Percentiles rank a stretch among this genome's conserved stretches.
phyloP scores from a whole-genome alignment of 1,140 invertebrate species.

The Diplogasteroides magnus region DNA sequence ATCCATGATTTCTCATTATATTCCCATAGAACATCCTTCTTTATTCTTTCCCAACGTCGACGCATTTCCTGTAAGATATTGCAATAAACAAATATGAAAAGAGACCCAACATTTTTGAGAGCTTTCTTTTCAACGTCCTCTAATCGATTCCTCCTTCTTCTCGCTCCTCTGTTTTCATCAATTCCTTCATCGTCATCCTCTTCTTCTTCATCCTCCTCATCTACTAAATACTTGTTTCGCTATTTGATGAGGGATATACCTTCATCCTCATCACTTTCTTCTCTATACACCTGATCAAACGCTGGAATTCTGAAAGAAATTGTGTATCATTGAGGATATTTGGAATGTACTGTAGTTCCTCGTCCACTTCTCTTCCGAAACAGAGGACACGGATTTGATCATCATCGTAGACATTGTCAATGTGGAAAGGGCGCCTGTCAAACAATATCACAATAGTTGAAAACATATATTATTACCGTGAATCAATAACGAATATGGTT shows the following conservation, averaged over 20 bases:
- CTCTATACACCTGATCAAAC: background rate
- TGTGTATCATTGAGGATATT: background rate
- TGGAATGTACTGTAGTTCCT: background rate
- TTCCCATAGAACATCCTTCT: background rate
- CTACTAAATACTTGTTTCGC: background rate
- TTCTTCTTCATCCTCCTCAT: background rate
- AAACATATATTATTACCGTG: background rate
- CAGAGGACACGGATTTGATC: background rate
- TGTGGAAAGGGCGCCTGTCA: background rate
- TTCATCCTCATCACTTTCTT: background rate
- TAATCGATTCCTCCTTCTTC: background rate
- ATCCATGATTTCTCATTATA: background rate
- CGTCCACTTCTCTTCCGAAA: background rate
- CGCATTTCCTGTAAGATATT: background rate
- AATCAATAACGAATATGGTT: background rate
- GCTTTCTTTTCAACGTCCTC: background rate
- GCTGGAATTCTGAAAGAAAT: background rate
- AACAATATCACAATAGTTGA: background rate
- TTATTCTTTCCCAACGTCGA: background rate
- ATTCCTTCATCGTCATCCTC: too few relatives aligned
- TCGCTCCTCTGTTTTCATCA: too few relatives aligned
- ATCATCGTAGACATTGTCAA: background rate
- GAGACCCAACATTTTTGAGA: background rate
- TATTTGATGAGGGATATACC: background rate
- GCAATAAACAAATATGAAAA: background rate